Conservation (phyloP, 1,140 invertebrate genomes). For the Prorops nasuta region DNA sequence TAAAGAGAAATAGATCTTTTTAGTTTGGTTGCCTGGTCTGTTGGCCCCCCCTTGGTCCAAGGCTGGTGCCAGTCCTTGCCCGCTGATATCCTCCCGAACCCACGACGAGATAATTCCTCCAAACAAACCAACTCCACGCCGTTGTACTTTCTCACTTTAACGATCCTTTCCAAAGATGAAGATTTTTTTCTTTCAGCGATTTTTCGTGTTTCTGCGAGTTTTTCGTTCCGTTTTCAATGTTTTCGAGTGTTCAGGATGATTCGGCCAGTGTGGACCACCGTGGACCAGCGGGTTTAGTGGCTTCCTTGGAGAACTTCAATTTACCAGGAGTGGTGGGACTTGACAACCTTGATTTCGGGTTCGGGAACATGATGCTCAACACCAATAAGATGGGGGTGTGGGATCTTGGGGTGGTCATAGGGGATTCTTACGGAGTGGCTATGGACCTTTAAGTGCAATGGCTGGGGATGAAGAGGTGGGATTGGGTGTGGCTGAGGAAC, state of each 20-base stretch:
- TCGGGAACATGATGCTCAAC: slow-evolving; percentile 35
- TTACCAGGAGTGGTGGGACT: slow-evolving; percentile 37
- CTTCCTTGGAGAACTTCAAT: slow-evolving; percentile 16
- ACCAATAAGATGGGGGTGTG: slow-evolving; percentile 47
- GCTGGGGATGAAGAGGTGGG: slow-evolving; percentile 44
- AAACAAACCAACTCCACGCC: too few species aligned
- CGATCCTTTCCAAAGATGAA: too few species aligned
- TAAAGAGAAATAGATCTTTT: slow-evolving; percentile 14
- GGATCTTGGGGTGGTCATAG: slow-evolving; percentile 32
- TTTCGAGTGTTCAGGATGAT: slow-evolving; percentile 28
- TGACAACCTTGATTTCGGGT: slow-evolving; percentile 38
- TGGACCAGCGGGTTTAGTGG: slow-evolving; percentile 28
- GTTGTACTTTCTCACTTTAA: too few species aligned
- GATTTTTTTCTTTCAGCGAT: too few species aligned
- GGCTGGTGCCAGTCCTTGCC: too few species aligned
- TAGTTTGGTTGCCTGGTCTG: slow-evolving; percentile 26
- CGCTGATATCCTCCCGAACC: too few species aligned
- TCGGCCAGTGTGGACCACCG: slow-evolving; percentile 28
- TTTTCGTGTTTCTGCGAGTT: too few species aligned
- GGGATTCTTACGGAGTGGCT: slow-evolving; percentile 35
- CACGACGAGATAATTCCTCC: too few species aligned
- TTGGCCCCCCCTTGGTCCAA: slow-evolving; percentile 21
- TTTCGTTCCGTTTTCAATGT: too few species aligned
- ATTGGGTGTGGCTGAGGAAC: slow-evolving; percentile 42
- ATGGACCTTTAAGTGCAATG: slow-evolving; percentile 41